phyloP scores from a whole-genome alignment of 2,113 vertebrate genomes.

The Amia ocellicauda region DNA sequence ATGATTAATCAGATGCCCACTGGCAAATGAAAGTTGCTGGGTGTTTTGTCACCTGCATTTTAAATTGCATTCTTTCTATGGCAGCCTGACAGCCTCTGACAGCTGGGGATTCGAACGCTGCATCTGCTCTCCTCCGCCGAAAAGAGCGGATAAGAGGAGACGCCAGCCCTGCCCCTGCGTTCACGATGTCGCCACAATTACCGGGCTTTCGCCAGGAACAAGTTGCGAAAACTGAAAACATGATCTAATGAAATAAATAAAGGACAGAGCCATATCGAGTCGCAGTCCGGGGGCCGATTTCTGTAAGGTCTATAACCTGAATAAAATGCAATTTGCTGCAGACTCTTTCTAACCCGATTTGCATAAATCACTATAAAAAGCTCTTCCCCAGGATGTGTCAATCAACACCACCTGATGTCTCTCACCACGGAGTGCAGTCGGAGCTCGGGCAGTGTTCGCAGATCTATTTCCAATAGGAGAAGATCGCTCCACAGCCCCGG shows the following conservation, averaged over 20 bases:
- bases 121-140: slow-evolving; percentile 51
- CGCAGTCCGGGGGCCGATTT: slow-evolving; percentile 52
- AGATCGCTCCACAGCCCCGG: slow-evolving; percentile 49
- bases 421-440: slow-evolving; percentile 39
- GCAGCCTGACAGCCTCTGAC: slow-evolving; percentile 70
- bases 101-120: slow-evolving; percentile 62
- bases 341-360: slow-evolving; percentile 69
- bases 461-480: slow-evolving; percentile 38
- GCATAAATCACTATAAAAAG: slow-evolving; percentile 80
- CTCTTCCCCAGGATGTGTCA: slow-evolving; percentile 68
- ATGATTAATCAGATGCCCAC: slow-evolving; percentile 87
- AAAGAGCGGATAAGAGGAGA: slow-evolving; percentile 56
- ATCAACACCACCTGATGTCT: slow-evolving; percentile 78
- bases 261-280: slow-evolving; percentile 36
- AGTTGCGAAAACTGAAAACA: slow-evolving; percentile 49
- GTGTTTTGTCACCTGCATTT: slow-evolving; percentile 89
- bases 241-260: too few relatives aligned
- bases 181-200: slow-evolving; percentile 51
- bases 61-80: slow-evolving; percentile 75
- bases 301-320: slow-evolving; percentile 57
- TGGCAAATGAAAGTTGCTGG: slow-evolving; percentile 79
- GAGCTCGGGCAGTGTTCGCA: slow-evolving; percentile 33
- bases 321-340: slow-evolving; percentile 72
- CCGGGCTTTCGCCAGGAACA: slow-evolving; percentile 45
- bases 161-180: slow-evolving; percentile 42